These are phyloP conservation scores for Calvadosia cruxmelitensis DNA, from an alignment of 30 jellyfish, hydroid and myxozoan species.

Conservation along the genomic window DNA sequence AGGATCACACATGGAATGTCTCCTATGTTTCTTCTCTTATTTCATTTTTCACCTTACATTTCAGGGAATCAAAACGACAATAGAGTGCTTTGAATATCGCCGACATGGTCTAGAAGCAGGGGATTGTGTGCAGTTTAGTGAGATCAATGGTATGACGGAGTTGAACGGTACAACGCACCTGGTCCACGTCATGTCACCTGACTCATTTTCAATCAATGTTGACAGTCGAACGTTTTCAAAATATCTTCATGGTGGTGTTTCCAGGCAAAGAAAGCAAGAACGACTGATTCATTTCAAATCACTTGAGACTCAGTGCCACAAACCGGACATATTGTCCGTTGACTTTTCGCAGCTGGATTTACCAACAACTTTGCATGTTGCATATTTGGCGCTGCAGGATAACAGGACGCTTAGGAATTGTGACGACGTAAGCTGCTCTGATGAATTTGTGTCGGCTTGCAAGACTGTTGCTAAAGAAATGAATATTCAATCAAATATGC, in stretches of 20 bases:
- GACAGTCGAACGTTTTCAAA: conserved; percentile 38
- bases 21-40: too few relatives aligned
- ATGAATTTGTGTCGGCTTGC: not conserved
- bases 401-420: too few relatives aligned
- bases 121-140: conserved; percentile 33
- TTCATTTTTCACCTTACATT: too few relatives aligned
- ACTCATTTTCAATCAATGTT: conserved; percentile 28
- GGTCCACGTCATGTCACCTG: conserved; percentile 30
- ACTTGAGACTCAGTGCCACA: conserved; percentile 25
- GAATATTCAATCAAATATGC: too few relatives aligned
- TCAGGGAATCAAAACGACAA: not conserved
- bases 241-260: conserved; percentile 70
- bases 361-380: conserved; percentile 3
- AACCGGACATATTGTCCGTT: conserved; percentile 38
- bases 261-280: conserved; percentile 26
- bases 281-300: conserved; percentile 19
- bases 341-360: conserved; percentile 40
- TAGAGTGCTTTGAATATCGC: conserved; percentile 20
- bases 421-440: too few relatives aligned
- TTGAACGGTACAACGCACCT: conserved; percentile 28
- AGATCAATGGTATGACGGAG: conserved; percentile 64
- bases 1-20: too few relatives aligned
- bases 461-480: not conserved
- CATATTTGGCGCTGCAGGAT: not conserved
- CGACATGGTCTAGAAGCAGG: conserved; percentile 53